These are phyloP conservation scores for Fistularia commersonii DNA, from an alignment of 2,797 vertebrate species.

Conservation along the genomic window DNA sequence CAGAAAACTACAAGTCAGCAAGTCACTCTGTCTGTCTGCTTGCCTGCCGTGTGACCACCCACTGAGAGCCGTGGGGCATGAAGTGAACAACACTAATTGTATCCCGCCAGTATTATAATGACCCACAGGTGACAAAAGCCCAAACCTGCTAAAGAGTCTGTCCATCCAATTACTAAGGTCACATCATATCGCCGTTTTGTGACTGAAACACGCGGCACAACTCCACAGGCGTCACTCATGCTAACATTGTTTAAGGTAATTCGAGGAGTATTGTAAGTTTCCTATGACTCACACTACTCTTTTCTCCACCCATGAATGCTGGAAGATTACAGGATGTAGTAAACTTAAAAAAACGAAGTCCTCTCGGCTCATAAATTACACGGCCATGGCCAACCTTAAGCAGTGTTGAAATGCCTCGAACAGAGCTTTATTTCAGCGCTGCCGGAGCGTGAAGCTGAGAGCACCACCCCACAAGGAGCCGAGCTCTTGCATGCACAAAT, in stretches of 20 bases:
- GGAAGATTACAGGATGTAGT: constrained; percentile 67
- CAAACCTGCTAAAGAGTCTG: constrained; percentile 41
- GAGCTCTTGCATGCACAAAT: constrained; percentile 62
- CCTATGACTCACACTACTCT: constrained; percentile 71
- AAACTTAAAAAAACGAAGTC: constrained; percentile 66
- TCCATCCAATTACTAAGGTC: constrained; percentile 38
- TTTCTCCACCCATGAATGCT: constrained; percentile 71
- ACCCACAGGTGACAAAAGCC: constrained; percentile 55
- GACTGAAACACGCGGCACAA: constrained; percentile 25
- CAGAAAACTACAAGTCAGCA: constrained; percentile 25
- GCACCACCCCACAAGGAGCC: constrained; percentile 72
- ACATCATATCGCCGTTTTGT: constrained; percentile 34
- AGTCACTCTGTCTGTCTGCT: constrained; percentile 25
- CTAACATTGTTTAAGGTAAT: constrained; percentile 61
- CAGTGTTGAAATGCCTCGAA: constrained; percentile 79
- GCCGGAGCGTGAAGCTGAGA: constrained; percentile 74
- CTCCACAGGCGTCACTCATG: constrained; percentile 46
- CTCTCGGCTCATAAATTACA: constrained; percentile 79
- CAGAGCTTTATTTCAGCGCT: constrained; percentile 79
- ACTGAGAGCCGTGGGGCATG: constrained; percentile 41
- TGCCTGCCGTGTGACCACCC: constrained; percentile 62
- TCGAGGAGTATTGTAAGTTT: constrained; percentile 73
- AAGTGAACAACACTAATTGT: constrained; percentile 19
- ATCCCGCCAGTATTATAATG: constrained; percentile 28
- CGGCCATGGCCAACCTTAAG: constrained; percentile 77